Conservation (phyloP, 2,888 invertebrate species). For the Eudasyphora cyanicolor region DNA sequence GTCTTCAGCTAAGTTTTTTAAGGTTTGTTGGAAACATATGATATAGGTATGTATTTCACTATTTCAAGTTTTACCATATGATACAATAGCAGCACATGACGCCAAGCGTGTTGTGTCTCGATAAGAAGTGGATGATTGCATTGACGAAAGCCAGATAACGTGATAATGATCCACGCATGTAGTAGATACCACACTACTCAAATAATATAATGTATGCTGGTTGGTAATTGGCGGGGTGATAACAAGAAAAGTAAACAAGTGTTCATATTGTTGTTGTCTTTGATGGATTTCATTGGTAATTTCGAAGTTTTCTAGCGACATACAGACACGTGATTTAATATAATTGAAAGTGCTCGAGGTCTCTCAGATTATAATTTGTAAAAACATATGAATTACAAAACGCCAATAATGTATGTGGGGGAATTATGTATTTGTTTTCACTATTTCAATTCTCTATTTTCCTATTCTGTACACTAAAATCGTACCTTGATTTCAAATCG, state of each 20-base stretch:
- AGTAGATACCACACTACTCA: too few species aligned
- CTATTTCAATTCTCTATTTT: too few species aligned
- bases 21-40: not conserved
- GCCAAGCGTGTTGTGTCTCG: not conserved
- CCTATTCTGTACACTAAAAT: too few species aligned
- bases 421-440: too few species aligned
- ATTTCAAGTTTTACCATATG: not conserved
- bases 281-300: too few species aligned
- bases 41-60: not conserved
- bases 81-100: slow-evolving; percentile 6
- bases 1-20: too few species aligned
- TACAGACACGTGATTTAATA: not conserved
- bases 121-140: slow-evolving; percentile 11
- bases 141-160: slow-evolving; percentile 16
- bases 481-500: too few species aligned
- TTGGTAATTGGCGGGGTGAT: not conserved
- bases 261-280: not conserved
- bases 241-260: not conserved
- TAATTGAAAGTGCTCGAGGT: not conserved
- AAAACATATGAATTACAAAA: too few species aligned
- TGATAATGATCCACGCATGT: not conserved
- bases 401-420: too few species aligned
- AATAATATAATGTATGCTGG: not conserved
- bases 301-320: not conserved
- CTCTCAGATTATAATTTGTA: too few species aligned